Base-by-base conservation (phyloP, 2,888 invertebrate genomes). In the Argyresthia albistria region DNA sequence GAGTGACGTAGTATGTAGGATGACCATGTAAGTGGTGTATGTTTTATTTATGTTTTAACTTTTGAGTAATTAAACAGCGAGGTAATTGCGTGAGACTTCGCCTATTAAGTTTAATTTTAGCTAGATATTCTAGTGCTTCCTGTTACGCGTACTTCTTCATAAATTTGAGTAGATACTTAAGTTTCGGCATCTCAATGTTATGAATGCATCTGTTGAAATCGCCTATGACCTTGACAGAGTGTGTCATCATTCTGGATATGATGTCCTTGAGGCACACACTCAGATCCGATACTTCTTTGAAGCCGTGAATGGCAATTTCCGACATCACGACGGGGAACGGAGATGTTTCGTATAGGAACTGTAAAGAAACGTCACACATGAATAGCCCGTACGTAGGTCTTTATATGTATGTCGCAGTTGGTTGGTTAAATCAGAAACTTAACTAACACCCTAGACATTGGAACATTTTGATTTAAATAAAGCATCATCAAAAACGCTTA, bases 261-360 rank as follows among this genome's bases (percentile, higher is more conserved):
- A 87, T 87, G 57, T 87, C 87, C 49, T 87, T 87, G 11, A 87
- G 73, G 53, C 87, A 87, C 8, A 86, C 82, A 54, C 86, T 86
- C 1, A 87, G 64, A 57, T 87, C 86, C 1, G 86, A 87, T 0
- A 87, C 87, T 60, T 87, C 87, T 67, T 87, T 86, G 64, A 86
- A 86, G 0, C 87, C 87, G 55, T 86, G 83, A 43, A 87, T 86
- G 0, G 84, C 82, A 53, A 87, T 86, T 58, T 87, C 87, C 0
- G 87, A 76, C 86, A 86, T 86, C 1, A 87, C 87, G 4, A 87
- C 86, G 0, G 87, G 84, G 54, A 87, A 87, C 0, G 87, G 87
- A 4, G 87, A 87, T 0, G 86, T 87, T 64, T 87, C 86, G 60
- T 87, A 87, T 4, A 87, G 69, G 60, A 87, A 87, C 87, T 87